Percentiles rank a stretch among this genome's conserved stretches.
Conservation (phyloP, 2,888 invertebrate genomes). For the Andrena bucephala region DNA sequence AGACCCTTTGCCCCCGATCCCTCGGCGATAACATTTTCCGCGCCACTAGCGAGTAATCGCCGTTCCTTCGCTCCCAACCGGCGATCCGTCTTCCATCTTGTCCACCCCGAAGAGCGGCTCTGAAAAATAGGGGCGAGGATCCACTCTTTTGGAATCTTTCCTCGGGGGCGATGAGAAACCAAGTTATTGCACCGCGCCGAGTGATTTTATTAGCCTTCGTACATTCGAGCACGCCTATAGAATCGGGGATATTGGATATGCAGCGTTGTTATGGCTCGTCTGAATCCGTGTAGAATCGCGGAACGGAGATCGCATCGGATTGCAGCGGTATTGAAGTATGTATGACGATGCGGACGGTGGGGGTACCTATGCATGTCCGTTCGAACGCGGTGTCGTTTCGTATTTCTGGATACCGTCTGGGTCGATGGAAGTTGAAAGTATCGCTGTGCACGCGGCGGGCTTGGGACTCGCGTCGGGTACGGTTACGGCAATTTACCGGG, state of each 20-base stretch:
- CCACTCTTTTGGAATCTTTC: too few species aligned
- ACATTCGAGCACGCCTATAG: too few species aligned
- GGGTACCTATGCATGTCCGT: background rate
- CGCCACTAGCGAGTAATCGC: background rate
- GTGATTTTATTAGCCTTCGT: too few species aligned
- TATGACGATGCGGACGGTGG: background rate
- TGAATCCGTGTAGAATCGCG: background rate
- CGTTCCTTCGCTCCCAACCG: background rate
- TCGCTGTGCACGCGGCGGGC: background rate
- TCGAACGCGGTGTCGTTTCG: background rate
- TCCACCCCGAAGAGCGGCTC: background rate
- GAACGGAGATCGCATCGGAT: background rate
- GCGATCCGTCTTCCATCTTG: background rate
- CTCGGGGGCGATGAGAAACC: too few species aligned
- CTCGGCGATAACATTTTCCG: conserved; percentile 8
- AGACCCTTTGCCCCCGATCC: conserved; percentile 16
- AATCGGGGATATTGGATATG: background rate
- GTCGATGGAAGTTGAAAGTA: conserved; percentile 19
- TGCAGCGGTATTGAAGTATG: background rate
- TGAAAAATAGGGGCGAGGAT: background rate
- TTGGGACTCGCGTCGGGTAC: background rate
- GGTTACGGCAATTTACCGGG: background rate
- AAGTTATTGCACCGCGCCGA: too few species aligned
- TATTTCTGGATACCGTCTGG: background rate
- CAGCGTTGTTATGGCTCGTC: background rate